A percentile compares a stretch with the other conserved stretches of the same genome.
phyloP scores from a whole-genome alignment of 1,140 invertebrate genomes.

The Ephestia elutella region DNA sequence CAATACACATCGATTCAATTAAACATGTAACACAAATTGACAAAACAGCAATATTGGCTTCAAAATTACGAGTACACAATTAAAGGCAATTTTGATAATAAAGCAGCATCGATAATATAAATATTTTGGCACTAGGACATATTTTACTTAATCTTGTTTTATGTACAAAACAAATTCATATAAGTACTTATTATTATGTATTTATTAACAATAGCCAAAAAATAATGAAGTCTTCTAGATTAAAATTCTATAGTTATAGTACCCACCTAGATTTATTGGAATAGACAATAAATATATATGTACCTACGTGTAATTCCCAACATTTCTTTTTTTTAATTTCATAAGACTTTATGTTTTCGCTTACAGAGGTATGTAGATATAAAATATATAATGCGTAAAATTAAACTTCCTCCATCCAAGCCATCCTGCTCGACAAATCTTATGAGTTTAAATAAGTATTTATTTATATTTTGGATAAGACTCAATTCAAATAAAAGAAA shows the following conservation, averaged over 20 bases:
- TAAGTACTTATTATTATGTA: background rate
- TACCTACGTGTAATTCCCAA: constrained; percentile 3
- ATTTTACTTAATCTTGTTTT: background rate
- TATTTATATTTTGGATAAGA: too few species aligned
- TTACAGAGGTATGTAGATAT: background rate
- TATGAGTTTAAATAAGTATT: too few species aligned
- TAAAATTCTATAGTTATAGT: background rate
- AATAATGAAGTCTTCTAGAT: background rate
- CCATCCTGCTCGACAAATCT: too few species aligned
- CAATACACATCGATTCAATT: constrained; percentile 5
- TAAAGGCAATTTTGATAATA: too few species aligned
- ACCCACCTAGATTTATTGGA: background rate
- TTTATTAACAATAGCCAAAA: background rate
- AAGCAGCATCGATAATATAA: too few species aligned
- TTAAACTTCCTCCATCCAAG: too few species aligned
- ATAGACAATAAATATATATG: constrained; percentile 5
- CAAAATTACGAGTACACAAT: too few species aligned
- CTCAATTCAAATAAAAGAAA: too few species aligned
- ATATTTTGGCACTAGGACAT: constrained; percentile 4
- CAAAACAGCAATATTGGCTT: background rate
- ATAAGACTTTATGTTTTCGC: background rate
- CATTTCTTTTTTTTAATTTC: background rate
- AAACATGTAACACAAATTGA: background rate
- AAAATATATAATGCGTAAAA: too few species aligned
- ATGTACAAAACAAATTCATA: background rate